These are phyloP conservation scores for Tenrec ecaudatus DNA, from an alignment of 2,113 vertebrate genomes.

Conservation along the genomic window DNA sequence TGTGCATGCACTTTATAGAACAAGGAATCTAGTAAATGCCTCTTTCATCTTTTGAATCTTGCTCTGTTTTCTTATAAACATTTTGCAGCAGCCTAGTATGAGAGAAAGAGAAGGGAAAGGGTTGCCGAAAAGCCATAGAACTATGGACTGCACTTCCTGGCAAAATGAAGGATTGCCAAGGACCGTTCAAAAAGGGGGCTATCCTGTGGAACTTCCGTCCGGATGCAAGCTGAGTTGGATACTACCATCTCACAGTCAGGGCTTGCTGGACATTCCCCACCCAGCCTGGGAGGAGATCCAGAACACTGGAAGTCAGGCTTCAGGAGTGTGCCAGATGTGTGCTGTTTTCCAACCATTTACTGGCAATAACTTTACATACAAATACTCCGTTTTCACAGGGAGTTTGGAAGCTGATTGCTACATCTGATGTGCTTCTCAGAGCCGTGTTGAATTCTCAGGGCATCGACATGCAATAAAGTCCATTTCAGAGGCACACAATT, in stretches of 20 bases:
- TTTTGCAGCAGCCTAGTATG: slow-evolving; percentile 22
- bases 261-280: slow-evolving; percentile 78
- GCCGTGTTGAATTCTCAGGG: slow-evolving; percentile 10
- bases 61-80: neutral
- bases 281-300: slow-evolving; percentile 66
- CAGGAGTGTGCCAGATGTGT: slow-evolving; percentile 65
- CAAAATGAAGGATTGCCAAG: slow-evolving; percentile 57
- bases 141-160: neutral
- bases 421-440: neutral
- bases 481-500: slow-evolving; percentile 26
- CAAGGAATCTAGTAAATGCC: neutral
- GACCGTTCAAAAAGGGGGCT: slow-evolving; percentile 40
- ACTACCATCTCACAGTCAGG: slow-evolving; percentile 63
- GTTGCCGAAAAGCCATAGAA: neutral
- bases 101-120: neutral
- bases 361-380: slow-evolving; percentile 41
- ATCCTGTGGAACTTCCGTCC: slow-evolving; percentile 64
- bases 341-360: slow-evolving; percentile 53
- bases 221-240: slow-evolving; percentile 26
- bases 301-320: slow-evolving; percentile 60
- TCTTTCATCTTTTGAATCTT: neutral
- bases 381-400: slow-evolving; percentile 58
- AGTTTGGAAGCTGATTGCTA: slow-evolving; percentile 45
- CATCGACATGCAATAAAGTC: slow-evolving; percentile 37
- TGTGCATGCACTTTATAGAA: neutral